A percentile compares a stretch with the other conserved stretches of the same genome.
These are phyloP conservation scores for Cataglyphis altisquamis DNA, from an alignment of 2,888 invertebrate species.

Conservation along the genomic window DNA sequence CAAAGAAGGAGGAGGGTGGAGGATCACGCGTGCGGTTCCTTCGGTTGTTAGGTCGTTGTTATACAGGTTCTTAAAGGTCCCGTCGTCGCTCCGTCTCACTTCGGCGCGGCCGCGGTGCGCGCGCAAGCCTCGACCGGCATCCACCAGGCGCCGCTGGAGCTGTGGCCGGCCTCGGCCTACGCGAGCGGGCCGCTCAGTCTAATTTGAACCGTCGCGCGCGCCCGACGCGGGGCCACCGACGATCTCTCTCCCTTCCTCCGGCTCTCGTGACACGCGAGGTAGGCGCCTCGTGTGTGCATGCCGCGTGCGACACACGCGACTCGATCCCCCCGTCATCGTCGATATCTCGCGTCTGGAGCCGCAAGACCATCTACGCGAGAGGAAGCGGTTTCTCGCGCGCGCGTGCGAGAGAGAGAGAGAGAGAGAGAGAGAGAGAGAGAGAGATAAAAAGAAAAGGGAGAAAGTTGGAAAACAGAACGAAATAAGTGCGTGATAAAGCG, in stretches of 20 bases:
- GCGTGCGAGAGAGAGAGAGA: constrained; percentile 47
- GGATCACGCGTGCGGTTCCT: constrained; percentile 76
- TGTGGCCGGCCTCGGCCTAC: constrained; percentile 85
- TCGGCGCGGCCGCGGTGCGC: constrained; percentile 78
- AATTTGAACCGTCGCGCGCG: constrained; percentile 86
- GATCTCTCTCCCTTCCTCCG: constrained; percentile 76
- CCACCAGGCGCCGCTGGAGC: constrained; percentile 85
- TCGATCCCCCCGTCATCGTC: constrained; percentile 64
- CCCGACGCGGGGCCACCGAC: constrained; percentile 82
- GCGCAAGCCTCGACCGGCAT: constrained; percentile 85
- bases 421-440: constrained; percentile 26
- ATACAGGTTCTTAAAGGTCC: constrained; percentile 79
- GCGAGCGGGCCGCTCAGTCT: constrained; percentile 85
- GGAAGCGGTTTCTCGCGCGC: constrained; percentile 32
- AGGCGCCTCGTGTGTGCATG: constrained; percentile 72
- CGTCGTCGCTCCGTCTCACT: constrained; percentile 64
- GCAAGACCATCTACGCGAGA: constrained; percentile 34
- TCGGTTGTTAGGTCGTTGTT: constrained; percentile 79
- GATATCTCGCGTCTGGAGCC: constrained; percentile 64
- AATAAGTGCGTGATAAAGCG: constrained; percentile 12
- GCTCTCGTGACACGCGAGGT: constrained; percentile 73
- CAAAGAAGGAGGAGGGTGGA: constrained; percentile 48
- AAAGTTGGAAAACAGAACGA: background rate
- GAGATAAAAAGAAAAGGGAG: background rate
- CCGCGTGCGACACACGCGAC: constrained; percentile 76